These are phyloP conservation scores for Drosophila limbata DNA, from an alignment of 2,888 invertebrate genomes.

Conservation along the genomic window DNA sequence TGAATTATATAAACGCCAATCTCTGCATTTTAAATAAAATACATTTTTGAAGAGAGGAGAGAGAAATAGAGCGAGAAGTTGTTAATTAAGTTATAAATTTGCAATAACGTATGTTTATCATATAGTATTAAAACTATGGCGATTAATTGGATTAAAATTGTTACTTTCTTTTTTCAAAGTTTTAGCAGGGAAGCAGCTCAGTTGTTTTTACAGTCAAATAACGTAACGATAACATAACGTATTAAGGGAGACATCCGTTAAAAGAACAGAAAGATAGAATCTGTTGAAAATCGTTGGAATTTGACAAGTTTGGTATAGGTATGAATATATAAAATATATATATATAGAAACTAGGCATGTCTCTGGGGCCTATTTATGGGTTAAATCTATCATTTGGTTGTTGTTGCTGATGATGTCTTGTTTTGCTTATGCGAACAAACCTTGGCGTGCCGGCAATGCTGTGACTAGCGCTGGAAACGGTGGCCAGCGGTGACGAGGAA, in stretches of 20 bases:
- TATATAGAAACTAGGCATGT: constrained; percentile 29
- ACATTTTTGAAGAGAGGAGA: constrained; percentile 51
- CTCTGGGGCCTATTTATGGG: constrained; percentile 22
- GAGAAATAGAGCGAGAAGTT: constrained; percentile 69
- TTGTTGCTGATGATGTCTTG: constrained; percentile 46
- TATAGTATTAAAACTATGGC: constrained; percentile 23
- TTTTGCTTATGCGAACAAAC: constrained; percentile 81
- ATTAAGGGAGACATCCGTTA: background rate
- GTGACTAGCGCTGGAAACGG: constrained; percentile 74
- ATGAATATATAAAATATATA: background rate
- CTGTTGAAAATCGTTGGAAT: constrained; percentile 2
- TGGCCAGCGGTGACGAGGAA: constrained; percentile 84
- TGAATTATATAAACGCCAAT: constrained; percentile 84
- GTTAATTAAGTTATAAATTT: constrained; percentile 58
- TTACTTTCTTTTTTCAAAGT: background rate
- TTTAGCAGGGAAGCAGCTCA: constrained; percentile 9
- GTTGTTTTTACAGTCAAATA: constrained; percentile 27
- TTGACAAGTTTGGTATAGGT: background rate
- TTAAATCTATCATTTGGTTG: constrained; percentile 20
- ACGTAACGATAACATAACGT: constrained; percentile 15
- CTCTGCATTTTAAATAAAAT: constrained; percentile 77
- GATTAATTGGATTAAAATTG: constrained; percentile 6
- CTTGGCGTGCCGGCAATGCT: constrained; percentile 84
- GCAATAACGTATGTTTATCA: constrained; percentile 17
- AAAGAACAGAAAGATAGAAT: background rate